Evolutionary conservation across 2,113 vertebrate genomes (phyloP), one percentile per base, ranked within the genome.

Genomic region (Bostrychus sinensis): DNA sequence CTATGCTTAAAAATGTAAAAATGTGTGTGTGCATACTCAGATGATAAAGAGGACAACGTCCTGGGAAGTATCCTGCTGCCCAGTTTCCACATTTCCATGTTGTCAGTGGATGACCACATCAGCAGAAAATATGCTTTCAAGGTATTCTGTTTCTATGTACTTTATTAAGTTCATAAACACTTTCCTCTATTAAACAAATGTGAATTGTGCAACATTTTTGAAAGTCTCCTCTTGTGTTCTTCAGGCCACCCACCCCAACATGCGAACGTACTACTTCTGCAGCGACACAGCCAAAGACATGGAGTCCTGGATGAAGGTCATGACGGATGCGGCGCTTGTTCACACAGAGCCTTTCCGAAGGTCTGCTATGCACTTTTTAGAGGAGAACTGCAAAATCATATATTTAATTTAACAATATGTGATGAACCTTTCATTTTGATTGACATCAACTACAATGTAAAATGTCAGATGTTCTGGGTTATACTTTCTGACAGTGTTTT

Each of bases 251-350:
- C 97, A 99, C 88, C 94, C 97, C 78, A 98, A 98, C 89, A 99
- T 99, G 97, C 92, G 97, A 90, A 98, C 97, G 1, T 99, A 99
- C 88, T 98, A 98, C 88, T 99, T 99, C 93, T 96, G 95, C 92
- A 94, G 94, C 55, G 97, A 99, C 88, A 93, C 95, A 57, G 94
- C 93, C 78, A 97, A 96, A 89, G 97, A 99, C 72, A 98, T 97
- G 95, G 96, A 98, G 70, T 86, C 94, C 36, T 99, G 97, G 97
- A 98, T 98, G 95, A 97, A 95, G 86, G 95, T 94, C 66, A 98
- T 99, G 97, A 93, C 93, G n/a, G 96, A 98, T 19, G 95, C 97
- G 38, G 93, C 96, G 1, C 93, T 98, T 5, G 95, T 98, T 39
- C 96, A 98, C 81, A 91, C 90, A 11, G 95, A 98, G 53, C 95